A percentile compares a stretch with the other conserved stretches of the same genome.
phyloP scores from a whole-genome alignment of 2,888 invertebrate species.

The Notocelia uddmanniana region DNA sequence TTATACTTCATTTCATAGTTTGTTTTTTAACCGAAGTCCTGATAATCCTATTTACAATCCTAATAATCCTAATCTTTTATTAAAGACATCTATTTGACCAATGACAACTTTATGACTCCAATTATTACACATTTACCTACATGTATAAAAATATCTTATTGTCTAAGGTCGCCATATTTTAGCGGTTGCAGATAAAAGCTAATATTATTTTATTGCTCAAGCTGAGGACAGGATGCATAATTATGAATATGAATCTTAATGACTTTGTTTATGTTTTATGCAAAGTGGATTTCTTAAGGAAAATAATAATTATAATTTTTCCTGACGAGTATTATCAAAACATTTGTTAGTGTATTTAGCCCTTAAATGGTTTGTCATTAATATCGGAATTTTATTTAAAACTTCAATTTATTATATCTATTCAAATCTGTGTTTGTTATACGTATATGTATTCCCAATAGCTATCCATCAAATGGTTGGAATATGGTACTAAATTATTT shows the following conservation, averaged over 20 bases:
- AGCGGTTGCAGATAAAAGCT: constrained; percentile 38
- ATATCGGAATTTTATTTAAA: not conserved
- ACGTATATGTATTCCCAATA: too few relatives aligned
- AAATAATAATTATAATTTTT: constrained; percentile 22
- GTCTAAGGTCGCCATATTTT: constrained; percentile 32
- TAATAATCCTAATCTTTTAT: not conserved
- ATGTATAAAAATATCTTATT: constrained; percentile 9
- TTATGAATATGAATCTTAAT: constrained; percentile 32
- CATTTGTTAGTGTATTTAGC: not conserved
- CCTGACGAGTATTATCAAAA: constrained; percentile 7
- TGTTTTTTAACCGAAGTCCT: not conserved
- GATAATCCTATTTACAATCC: not conserved
- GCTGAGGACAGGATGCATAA: constrained; percentile 14
- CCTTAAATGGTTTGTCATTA: not conserved
- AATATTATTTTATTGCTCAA: constrained; percentile 38
- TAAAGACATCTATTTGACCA: constrained; percentile 14
- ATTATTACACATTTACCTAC: constrained; percentile 12
- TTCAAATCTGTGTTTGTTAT: too few relatives aligned
- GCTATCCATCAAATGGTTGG: too few relatives aligned
- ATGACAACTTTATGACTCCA: not conserved
- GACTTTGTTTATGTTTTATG: constrained; percentile 32
- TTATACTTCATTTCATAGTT: not conserved
- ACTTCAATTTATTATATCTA: too few relatives aligned
- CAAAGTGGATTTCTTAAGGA: constrained; percentile 37
- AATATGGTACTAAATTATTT: not conserved